Evolutionary conservation across 2,888 invertebrate species (phyloP).

Genomic region (Blera fallax): DNA sequence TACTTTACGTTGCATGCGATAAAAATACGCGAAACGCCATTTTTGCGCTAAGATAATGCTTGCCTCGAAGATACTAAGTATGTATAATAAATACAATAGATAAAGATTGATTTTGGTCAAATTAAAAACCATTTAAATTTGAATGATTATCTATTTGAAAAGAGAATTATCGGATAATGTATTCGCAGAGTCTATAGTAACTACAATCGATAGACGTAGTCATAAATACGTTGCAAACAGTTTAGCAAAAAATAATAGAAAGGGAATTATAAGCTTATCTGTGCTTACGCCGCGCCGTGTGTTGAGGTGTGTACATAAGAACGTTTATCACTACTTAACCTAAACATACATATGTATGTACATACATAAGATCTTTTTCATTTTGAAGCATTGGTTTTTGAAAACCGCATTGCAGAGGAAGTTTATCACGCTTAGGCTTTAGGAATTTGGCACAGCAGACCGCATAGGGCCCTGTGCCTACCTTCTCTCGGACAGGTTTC

Average conservation of each 20-base stretch:
- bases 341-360: not conserved
- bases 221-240: not conserved
- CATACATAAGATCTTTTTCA: too few species aligned
- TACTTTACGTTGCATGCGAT: slow-evolving; percentile 24
- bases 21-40: slow-evolving; percentile 36
- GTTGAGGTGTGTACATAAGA: not conserved
- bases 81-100: not conserved
- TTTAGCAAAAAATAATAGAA: not conserved
- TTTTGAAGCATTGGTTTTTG: too few species aligned
- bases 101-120: not conserved
- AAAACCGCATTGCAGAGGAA: too few species aligned
- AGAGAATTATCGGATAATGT: not conserved
- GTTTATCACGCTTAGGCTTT: too few species aligned
- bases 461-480: too few species aligned
- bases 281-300: not conserved
- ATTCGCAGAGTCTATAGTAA: not conserved
- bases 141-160: not conserved
- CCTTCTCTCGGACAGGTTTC: too few species aligned
- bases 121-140: not conserved
- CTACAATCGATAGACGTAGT: not conserved
- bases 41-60: slow-evolving; percentile 19
- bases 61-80: not conserved
- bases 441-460: too few species aligned
- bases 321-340: not conserved
- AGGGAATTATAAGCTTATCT: not conserved